Evolutionary conservation across 2,888 invertebrate species (phyloP).

Genomic region (Caenorhabditis virilis): DNA sequence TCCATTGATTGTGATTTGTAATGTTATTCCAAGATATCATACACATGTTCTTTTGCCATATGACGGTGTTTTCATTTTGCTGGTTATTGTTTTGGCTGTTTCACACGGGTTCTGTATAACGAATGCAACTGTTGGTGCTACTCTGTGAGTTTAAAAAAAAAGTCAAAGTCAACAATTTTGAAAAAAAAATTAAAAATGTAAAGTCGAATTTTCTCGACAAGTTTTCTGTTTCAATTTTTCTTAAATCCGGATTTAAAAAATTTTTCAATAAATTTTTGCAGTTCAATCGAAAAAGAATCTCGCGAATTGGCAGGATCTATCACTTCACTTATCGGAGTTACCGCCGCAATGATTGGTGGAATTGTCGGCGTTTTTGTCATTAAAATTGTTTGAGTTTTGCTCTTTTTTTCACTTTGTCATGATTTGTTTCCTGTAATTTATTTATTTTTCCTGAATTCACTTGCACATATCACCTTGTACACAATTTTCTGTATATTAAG

Average conservation of each 20-base stretch:
- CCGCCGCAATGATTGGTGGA: conserved; percentile 39
- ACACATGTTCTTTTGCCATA: conserved; percentile 41
- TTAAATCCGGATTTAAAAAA: background rate
- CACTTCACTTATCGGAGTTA: conserved; percentile 34
- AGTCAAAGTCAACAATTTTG: no score
- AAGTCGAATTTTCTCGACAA: no score
- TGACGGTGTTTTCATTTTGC: conserved; percentile 49
- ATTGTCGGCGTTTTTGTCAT: conserved; percentile 35
- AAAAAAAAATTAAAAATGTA: no score
- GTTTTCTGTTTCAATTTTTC: background rate
- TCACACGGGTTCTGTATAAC: conserved; percentile 50
- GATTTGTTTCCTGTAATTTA: no score
- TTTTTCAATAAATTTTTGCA: conserved; percentile 5
- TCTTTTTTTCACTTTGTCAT: no score
- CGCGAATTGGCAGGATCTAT: conserved; percentile 41
- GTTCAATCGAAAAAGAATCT: conserved; percentile 19
- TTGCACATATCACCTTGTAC: no score
- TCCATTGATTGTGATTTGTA: conserved; percentile 46
- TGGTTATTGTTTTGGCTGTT: conserved; percentile 42
- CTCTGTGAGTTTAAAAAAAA: conserved; percentile 24
- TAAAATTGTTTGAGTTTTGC: conserved; percentile 27
- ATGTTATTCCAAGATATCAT: conserved; percentile 45
- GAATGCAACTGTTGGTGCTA: conserved; percentile 37
- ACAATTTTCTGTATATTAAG: no score
- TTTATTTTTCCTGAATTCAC: no score